Evolutionary conservation across 64 coral and sea anemone species (phyloP).

Genomic region (Anthopleura sola): DNA sequence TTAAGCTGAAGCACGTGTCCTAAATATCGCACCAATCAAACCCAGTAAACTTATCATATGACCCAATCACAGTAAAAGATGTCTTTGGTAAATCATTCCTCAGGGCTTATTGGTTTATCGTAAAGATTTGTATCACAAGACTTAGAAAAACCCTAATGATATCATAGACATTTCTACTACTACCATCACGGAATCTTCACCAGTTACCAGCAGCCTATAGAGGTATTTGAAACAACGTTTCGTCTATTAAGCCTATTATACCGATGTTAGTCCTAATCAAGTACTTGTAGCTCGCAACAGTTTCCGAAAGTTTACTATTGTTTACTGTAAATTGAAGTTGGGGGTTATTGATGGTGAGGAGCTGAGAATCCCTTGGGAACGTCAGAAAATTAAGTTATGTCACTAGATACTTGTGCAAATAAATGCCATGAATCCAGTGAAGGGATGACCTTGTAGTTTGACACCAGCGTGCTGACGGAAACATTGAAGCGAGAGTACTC

Average conservation of each 20-base stretch:
- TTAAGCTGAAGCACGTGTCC: background rate
- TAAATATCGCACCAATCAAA: background rate
- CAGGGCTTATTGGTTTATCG: background rate
- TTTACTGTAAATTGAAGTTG: background rate
- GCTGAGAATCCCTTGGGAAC: background rate
- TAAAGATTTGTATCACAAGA: background rate
- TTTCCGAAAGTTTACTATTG: conserved; percentile 1
- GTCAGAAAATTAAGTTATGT: background rate
- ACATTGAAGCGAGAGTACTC: background rate
- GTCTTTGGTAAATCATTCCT: background rate
- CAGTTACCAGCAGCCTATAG: background rate
- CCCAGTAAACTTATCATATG: background rate
- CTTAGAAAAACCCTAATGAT: background rate
- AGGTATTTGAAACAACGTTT: background rate
- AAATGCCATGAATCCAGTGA: background rate
- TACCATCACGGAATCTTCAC: background rate
- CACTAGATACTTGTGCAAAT: conserved; percentile 6
- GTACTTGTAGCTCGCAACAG: background rate
- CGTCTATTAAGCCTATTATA: background rate
- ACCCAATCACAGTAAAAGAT: background rate
- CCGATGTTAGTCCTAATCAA: background rate
- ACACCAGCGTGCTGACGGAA: conserved; percentile 5
- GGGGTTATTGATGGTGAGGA: background rate
- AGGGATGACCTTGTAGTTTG: background rate
- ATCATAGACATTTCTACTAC: background rate